A percentile compares a stretch with the other conserved stretches of the same genome.
phyloP scores from a whole-genome alignment of 2,888 invertebrate species.

The Leptopilina drosophilae region DNA sequence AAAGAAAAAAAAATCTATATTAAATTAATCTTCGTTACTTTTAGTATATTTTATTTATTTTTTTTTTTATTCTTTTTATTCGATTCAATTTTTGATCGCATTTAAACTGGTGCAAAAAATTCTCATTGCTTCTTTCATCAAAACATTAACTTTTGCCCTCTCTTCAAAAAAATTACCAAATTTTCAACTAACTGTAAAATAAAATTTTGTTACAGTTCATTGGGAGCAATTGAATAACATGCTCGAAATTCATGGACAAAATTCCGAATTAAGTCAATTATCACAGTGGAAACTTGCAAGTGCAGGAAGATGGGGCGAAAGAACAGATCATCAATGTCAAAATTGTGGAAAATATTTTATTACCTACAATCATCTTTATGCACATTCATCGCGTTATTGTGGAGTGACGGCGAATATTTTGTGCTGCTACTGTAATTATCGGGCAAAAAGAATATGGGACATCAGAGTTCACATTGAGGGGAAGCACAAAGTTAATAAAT shows the following conservation, averaged over 20 bases:
- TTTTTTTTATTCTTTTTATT: not conserved
- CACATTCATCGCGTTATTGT: constrained; percentile 52
- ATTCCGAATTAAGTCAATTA: constrained; percentile 12
- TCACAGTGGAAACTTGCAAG: not conserved
- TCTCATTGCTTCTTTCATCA: not conserved
- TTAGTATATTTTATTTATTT: not conserved
- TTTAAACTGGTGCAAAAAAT: not conserved
- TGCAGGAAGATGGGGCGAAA: constrained; percentile 16
- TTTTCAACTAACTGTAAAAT: constrained; percentile 9
- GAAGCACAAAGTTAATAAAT: constrained; percentile 53
- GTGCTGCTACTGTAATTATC: constrained; percentile 47
- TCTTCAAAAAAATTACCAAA: too few species aligned
- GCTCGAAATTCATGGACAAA: not conserved
- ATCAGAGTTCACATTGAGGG: constrained; percentile 54
- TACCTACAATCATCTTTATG: constrained; percentile 42
- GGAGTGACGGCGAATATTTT: constrained; percentile 49
- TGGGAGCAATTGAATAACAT: constrained; percentile 23
- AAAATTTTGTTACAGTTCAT: constrained; percentile 51
- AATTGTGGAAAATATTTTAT: constrained; percentile 49
- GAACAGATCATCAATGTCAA: constrained; percentile 42
- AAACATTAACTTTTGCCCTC: too few species aligned
- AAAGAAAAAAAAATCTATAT: not conserved
- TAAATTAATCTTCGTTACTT: not conserved
- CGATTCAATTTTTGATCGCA: not conserved
- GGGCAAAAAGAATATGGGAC: constrained; percentile 53